These are phyloP conservation scores for Chaenodraco wilsoni DNA, from an alignment of 2,797 vertebrate genomes.

Conservation along the genomic window DNA sequence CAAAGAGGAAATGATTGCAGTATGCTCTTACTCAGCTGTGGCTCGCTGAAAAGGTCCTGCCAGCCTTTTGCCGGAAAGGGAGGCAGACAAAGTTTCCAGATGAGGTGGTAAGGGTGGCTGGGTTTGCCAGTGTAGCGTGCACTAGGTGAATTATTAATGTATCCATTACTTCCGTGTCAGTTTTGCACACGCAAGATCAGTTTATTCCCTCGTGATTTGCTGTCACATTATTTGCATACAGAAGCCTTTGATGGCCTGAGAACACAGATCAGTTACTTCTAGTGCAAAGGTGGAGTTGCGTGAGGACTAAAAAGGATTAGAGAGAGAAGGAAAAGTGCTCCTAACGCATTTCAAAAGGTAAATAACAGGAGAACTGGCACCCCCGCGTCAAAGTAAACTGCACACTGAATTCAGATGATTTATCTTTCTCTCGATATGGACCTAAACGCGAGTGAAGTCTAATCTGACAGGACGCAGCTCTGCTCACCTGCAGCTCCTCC, in stretches of 20 bases:
- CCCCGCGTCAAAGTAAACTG: background rate
- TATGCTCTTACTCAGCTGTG: background rate
- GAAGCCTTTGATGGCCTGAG: background rate
- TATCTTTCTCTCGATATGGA: too few species aligned
- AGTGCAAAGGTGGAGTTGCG: conserved; percentile 4
- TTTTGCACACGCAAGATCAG: conserved; percentile 32
- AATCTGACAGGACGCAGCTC: too few species aligned
- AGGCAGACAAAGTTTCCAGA: conserved; percentile 34
- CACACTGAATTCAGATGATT: too few species aligned
- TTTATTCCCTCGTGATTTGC: conserved; percentile 9
- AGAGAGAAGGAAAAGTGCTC: conserved; percentile 18
- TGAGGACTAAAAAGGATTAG: conserved; percentile 30
- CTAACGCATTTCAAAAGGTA: conserved; percentile 4
- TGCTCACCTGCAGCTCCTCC: too few species aligned
- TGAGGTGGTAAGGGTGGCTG: conserved; percentile 17
- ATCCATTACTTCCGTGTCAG: conserved; percentile 41
- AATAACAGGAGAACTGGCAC: background rate
- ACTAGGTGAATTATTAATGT: conserved; percentile 66
- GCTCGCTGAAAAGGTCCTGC: conserved; percentile 27
- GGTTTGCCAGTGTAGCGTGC: conserved; percentile 30
- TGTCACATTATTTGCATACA: conserved; percentile 36
- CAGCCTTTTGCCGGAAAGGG: conserved; percentile 11
- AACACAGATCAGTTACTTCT: conserved; percentile 29
- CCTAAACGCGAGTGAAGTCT: too few species aligned
- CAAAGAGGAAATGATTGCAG: background rate